Evolutionary conservation across 2,888 invertebrate species (phyloP).

Genomic region (Calliphora vomitoria): DNA sequence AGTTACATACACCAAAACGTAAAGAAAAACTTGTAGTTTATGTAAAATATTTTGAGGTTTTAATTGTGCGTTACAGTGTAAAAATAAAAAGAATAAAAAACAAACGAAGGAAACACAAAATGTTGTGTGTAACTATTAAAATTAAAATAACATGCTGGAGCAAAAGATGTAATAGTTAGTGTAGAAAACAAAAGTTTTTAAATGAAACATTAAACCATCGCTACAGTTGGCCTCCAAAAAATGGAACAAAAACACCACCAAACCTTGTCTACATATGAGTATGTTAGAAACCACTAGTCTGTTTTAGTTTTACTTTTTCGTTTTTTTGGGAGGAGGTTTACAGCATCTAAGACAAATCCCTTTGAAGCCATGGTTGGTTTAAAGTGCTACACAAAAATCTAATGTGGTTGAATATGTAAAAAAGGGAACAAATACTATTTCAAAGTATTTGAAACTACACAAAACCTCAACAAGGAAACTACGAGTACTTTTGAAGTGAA

Average conservation of each 20-base stretch:
- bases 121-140: slow-evolving; percentile 43
- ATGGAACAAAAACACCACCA: slow-evolving; percentile 9
- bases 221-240: slow-evolving; percentile 38
- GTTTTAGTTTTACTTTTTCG: neutral
- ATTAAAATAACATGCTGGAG: slow-evolving; percentile 42
- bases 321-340: slow-evolving; percentile 40
- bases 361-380: slow-evolving; percentile 67
- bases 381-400: slow-evolving; percentile 47
- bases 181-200: slow-evolving; percentile 54
- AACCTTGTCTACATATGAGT: neutral
- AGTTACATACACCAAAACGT: neutral
- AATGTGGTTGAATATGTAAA: slow-evolving; percentile 54
- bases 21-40: slow-evolving; percentile 55
- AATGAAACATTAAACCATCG: slow-evolving; percentile 56
- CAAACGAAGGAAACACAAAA: slow-evolving; percentile 47
- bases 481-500: slow-evolving; percentile 25
- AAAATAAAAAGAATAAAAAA: slow-evolving; percentile 48
- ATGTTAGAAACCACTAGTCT: slow-evolving; percentile 35
- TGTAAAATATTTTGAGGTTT: slow-evolving; percentile 73
- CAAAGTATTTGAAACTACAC: slow-evolving; percentile 65
- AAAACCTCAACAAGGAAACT: slow-evolving; percentile 59
- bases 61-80: slow-evolving; percentile 74
- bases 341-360: slow-evolving; percentile 70
- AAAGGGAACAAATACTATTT: slow-evolving; percentile 49
- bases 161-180: neutral